These are phyloP conservation scores for Hapalemur alaotrensis DNA, from an alignment of 2,797 vertebrate genomes.

Conservation along the genomic window DNA sequence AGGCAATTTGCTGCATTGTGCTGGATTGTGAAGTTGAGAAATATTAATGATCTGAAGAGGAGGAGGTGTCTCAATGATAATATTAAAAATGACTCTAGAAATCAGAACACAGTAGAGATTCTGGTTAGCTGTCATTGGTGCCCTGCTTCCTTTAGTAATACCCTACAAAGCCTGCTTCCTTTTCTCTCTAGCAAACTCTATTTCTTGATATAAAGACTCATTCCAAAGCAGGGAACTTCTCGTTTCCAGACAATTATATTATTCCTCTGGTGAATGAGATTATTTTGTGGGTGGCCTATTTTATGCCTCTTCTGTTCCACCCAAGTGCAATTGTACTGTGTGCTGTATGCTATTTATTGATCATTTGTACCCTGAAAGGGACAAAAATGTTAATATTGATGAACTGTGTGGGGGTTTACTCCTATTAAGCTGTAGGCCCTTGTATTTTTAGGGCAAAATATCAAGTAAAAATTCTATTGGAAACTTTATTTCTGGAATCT, in stretches of 20 bases:
- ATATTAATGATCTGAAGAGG: neutral
- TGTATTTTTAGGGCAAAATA: conserved; percentile 22
- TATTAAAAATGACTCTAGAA: neutral
- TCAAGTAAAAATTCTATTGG: neutral
- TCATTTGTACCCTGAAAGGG: neutral
- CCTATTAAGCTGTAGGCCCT: neutral
- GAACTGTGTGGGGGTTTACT: neutral
- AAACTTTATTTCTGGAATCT: conserved; percentile 30
- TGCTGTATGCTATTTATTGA: neutral
- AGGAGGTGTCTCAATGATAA: neutral
- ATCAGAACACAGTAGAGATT: neutral
- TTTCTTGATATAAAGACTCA: neutral
- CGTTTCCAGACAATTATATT: conserved; percentile 15
- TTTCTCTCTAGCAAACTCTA: conserved; percentile 1
- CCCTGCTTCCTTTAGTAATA: neutral
- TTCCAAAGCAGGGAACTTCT: neutral
- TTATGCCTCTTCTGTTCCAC: neutral
- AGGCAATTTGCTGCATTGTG: neutral
- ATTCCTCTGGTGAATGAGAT: conserved; percentile 12
- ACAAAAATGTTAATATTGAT: conserved; percentile 42
- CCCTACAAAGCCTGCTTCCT: neutral
- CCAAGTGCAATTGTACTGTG: neutral
- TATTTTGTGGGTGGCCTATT: conserved; percentile 26
- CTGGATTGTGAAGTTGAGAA: neutral
- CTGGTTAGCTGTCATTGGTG: neutral